These are phyloP conservation scores for Tenrec ecaudatus DNA, from an alignment of 2,113 vertebrate species.

Conservation along the genomic window DNA sequence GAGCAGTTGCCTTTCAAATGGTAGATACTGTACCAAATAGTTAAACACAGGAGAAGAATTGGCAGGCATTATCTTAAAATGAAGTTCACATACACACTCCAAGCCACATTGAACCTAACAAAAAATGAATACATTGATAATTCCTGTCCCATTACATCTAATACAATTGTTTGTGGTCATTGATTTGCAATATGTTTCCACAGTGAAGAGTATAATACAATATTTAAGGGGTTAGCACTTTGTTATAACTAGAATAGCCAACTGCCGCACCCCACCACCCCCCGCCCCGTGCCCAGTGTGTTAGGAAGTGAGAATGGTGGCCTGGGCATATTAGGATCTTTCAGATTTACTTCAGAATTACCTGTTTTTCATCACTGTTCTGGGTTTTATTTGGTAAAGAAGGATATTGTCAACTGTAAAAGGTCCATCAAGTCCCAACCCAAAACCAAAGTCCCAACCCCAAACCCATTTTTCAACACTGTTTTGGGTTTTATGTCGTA, in stretches of 20 bases:
- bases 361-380: not conserved
- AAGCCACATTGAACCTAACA: not conserved
- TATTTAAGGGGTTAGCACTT: not conserved
- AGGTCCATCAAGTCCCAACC: too few species aligned
- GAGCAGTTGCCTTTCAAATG: not conserved
- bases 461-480: not conserved
- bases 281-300: not conserved
- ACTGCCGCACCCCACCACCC: not conserved
- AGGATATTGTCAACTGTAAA: not conserved
- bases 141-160: not conserved
- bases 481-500: not conserved
- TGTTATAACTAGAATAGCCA: not conserved
- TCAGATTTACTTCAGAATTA: not conserved
- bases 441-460: too few species aligned
- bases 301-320: not conserved
- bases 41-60: constrained; percentile 5
- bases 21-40: not conserved
- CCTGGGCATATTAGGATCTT: not conserved
- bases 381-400: not conserved
- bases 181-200: not conserved
- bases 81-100: not conserved
- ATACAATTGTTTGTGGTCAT: not conserved
- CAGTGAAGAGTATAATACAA: not conserved
- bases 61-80: not conserved
- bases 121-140: not conserved